Evolutionary conservation across 2,113 vertebrate genomes (phyloP), one percentile per base, ranked within the genome.

Genomic region (Ginglymostoma cirratum): DNA sequence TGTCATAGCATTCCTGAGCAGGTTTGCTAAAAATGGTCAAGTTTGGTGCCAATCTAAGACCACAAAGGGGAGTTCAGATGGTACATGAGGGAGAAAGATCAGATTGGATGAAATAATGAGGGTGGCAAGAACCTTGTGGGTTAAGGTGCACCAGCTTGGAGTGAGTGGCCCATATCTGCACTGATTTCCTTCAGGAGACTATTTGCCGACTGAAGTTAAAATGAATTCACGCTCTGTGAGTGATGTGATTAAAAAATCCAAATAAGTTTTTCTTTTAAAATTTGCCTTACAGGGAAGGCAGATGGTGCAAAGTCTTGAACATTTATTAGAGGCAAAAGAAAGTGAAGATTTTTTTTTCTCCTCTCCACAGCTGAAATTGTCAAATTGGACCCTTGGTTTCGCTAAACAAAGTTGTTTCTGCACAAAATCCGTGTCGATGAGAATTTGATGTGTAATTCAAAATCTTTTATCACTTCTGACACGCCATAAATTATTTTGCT

Each of bases 401-500:
- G 5, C 38, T 42, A 30, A 90, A 14, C 45, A 52, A 48, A 65
- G 30, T 67, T 69, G 14, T 94, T 69, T 70, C 66, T 52, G 45
- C 24, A 70, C 66, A 70, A 42, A 94, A 94, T 70, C 93, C 38
- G 24, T 24, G 66, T 70, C 67, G 42, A 42, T 0, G 38, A 69
- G 66, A 70, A 94, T 94, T 70, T 27, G 61, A n/a, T 69, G 65
- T 42, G 24, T 24, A 69, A 69, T 45, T 42, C 93, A 48, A 45
- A 48, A 94, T 70, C 38, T 70, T 70, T 94, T 94, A 94, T 94
- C 45, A 21, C 12, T 94, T 69, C 65, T 94, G 93, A 94, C 67
- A 70, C 24, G 66, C 67, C 70, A 70, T 94, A 69, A 67, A 94
- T 94, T 94, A 94, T 94, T 94, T 94, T n/a, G 90, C 61, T 67